Percentiles rank a stretch among this genome's conserved stretches.
phyloP scores from a whole-genome alignment of 2,113 vertebrate genomes.

The Gobiocypris rarus region DNA sequence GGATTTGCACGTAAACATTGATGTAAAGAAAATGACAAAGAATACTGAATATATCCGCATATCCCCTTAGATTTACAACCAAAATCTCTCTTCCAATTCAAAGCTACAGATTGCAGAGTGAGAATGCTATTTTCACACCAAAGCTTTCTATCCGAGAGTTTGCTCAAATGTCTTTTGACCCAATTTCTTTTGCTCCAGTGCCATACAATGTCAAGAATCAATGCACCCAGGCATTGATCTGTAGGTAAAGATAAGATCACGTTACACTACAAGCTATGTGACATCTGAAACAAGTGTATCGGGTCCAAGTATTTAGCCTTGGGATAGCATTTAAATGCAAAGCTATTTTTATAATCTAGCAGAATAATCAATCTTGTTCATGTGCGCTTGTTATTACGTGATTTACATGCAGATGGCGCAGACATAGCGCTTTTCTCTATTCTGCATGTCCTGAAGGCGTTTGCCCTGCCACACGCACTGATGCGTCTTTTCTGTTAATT shows the following conservation, averaged over 20 bases:
- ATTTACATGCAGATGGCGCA: conserved; percentile 58
- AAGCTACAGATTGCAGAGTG: conserved; percentile 20
- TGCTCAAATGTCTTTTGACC: conserved; percentile 59
- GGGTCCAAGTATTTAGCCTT: conserved; percentile 56
- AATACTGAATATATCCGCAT: background rate
- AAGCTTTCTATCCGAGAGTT: background rate
- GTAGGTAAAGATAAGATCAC: conserved; percentile 67
- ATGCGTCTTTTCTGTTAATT: conserved; percentile 52
- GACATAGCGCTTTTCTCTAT: conserved; percentile 33
- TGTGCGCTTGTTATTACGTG: conserved; percentile 41
- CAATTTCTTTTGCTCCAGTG: conserved; percentile 54
- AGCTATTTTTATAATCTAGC: conserved; percentile 49
- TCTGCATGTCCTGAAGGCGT: conserved; percentile 12
- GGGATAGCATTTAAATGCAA: conserved; percentile 49
- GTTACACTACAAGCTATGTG: conserved; percentile 57
- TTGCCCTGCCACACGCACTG: conserved; percentile 15
- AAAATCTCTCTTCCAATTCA: background rate
- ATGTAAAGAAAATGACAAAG: conserved; percentile 7
- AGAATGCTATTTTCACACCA: conserved; percentile 26
- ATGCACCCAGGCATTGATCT: conserved; percentile 58
- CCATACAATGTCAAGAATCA: conserved; percentile 56
- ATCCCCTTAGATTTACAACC: background rate
- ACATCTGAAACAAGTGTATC: conserved; percentile 47
- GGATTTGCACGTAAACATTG: background rate
- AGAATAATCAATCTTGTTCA: conserved; percentile 66